Evolutionary conservation across 1,140 invertebrate species (phyloP), one percentile per base, ranked within the genome.

Genomic region (Trichogramma pretiosum): DNA sequence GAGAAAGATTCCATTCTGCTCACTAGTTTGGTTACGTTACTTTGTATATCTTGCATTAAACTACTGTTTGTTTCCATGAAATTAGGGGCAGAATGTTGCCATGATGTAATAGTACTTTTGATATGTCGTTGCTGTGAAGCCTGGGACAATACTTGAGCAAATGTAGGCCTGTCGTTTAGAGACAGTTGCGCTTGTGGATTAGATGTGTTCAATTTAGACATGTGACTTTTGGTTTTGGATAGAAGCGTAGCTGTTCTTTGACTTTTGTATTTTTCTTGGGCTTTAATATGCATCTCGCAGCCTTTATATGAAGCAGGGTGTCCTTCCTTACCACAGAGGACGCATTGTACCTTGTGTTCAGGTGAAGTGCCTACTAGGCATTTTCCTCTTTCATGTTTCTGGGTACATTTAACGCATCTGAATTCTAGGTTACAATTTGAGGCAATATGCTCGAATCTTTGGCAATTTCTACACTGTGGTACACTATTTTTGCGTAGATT

Each of bases 391-490:
- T 30, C 18, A 23, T 52, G 45, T 3, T 23, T 18, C 2, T 52
- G 39, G 7, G 10, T 32, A 21, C 52, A 53, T 40, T 48, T 45
- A 8, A 56, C 46, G 28, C 56, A 54, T 17, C 52, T 42, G 17
- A 52, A 52, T 18, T 3, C 10, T 11, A 60, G 2, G 3, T 59
- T 47, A 16, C 58, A 60, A 17, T 60, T 59, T 16, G 8, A 2
- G 0, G 48, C 53, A 1, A 38, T 5, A 13, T 60, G 55, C 0
- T 51, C 53, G 13, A 57, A 3, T 5, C 54, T 7, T 39, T 62
- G 56, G 14, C 60, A 58, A 4, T 53, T 55, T 23, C 50, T 53
- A 16, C 59, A 61, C 43, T 62, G 59, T 0, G 44, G 48, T 4
- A n/a, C 17, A 26, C 54, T 35, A 2, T 17, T 52, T 37, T 52